Percentiles rank a stretch among this genome's conserved stretches.
Evolutionary conservation across 2,113 vertebrate genomes (phyloP).

Genomic region (Stomatorhinus ivindoensis): DNA sequence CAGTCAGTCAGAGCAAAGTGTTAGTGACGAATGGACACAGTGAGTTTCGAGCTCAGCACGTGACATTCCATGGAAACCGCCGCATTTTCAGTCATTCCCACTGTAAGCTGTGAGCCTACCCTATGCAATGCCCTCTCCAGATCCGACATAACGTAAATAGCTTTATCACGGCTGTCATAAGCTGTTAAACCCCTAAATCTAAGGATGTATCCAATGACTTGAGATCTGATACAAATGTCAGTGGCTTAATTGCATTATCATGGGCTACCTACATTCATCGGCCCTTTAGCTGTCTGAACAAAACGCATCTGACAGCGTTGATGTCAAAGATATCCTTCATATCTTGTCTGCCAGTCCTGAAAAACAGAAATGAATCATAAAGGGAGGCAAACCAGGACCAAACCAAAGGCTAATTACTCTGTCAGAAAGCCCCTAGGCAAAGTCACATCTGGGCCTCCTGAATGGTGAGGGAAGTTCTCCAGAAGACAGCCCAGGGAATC

Average conservation of each 20-base stretch:
- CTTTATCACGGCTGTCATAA: background rate
- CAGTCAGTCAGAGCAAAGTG: background rate
- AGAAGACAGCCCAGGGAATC: slow-evolving; percentile 22
- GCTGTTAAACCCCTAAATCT: background rate
- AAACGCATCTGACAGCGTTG: background rate
- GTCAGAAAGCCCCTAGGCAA: slow-evolving; percentile 11
- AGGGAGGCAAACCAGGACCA: background rate
- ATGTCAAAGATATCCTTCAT: background rate
- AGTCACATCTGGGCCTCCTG: slow-evolving; percentile 30
- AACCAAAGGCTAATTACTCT: slow-evolving; percentile 15
- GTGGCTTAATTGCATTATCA: background rate
- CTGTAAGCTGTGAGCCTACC: background rate
- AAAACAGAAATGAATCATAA: background rate
- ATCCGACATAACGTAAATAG: background rate
- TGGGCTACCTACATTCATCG: background rate
- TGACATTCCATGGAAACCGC: background rate
- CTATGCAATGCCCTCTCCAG: background rate
- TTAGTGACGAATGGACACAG: background rate
- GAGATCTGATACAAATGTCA: background rate
- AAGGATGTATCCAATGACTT: background rate
- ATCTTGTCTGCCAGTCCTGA: background rate
- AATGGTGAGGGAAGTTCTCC: slow-evolving; percentile 22
- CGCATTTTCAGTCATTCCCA: background rate
- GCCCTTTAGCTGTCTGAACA: background rate
- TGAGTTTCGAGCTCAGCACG: background rate